Evolutionary conservation across 2,797 vertebrate species (phyloP).

Genomic region (Crax fasciolata): DNA sequence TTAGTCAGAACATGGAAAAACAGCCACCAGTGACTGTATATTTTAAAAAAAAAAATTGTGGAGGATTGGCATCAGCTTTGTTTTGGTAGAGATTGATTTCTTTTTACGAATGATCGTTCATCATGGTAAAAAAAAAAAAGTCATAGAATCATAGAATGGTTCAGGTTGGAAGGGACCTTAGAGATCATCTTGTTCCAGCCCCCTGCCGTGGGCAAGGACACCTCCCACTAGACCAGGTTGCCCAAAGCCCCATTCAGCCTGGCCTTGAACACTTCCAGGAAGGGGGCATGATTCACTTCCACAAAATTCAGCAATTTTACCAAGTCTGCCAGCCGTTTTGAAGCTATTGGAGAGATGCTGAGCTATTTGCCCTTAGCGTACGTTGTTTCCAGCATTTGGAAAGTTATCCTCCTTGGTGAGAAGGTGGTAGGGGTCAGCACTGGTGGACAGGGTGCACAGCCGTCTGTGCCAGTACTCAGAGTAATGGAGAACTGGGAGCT

Average conservation of each 20-base stretch:
- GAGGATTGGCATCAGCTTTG: neutral
- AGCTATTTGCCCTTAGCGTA: constrained; percentile 2
- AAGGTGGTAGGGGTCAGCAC: neutral
- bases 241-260: too few relatives aligned
- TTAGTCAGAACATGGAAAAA: neutral
- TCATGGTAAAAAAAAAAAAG: neutral
- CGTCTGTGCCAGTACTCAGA: constrained; percentile 54
- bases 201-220: too few relatives aligned
- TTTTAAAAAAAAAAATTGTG: neutral
- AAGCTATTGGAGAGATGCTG: neutral
- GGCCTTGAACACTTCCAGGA: too few relatives aligned
- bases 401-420: constrained; percentile 11
- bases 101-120: neutral
- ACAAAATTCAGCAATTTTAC: neutral
- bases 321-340: neutral
- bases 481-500: constrained; percentile 37
- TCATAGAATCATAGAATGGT: too few relatives aligned
- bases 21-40: neutral
- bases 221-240: too few relatives aligned
- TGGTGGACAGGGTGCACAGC: neutral
- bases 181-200: too few relatives aligned
- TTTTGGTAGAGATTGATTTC: neutral
- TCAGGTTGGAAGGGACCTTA: too few relatives aligned
- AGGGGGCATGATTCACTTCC: neutral
- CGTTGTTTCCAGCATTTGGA: constrained; percentile 51